phyloP scores from a whole-genome alignment of 1,140 invertebrate genomes.

The Thaumatotibia leucotreta region DNA sequence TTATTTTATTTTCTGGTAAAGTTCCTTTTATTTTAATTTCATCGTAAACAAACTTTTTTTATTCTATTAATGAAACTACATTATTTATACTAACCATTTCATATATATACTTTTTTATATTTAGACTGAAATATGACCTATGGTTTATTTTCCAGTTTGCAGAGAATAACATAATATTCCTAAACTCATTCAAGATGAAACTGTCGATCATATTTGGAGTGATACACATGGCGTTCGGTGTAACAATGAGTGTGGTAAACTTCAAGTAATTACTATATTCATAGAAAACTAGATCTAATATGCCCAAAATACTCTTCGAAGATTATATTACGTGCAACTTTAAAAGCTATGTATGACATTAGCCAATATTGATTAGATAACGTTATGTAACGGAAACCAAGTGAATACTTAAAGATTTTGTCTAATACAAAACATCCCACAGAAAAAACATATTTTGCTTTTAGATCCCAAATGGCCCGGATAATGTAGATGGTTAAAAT shows the following conservation, averaged over 20 bases:
- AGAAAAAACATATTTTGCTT: background rate
- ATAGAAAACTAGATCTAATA: conserved; percentile 52
- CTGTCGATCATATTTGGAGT: conserved; percentile 95
- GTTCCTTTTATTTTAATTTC: no score
- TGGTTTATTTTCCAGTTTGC: conserved; percentile 81
- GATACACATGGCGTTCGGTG: conserved; percentile 94
- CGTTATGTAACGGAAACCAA: background rate
- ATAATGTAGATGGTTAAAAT: background rate
- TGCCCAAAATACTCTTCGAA: background rate
- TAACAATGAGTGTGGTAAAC: conserved; percentile 89
- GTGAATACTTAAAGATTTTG: background rate
- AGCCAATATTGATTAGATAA: background rate
- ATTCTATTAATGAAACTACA: no score
- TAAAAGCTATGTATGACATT: background rate
- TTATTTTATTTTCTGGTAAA: no score
- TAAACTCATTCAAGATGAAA: conserved; percentile 98
- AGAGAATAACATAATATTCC: conserved; percentile 93
- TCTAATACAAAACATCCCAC: background rate
- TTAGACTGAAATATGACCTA: background rate
- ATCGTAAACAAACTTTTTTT: no score
- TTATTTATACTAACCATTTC: background rate
- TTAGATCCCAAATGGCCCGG: background rate
- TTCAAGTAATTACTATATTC: conserved; percentile 82
- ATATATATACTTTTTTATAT: background rate
- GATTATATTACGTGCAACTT: background rate